Evolutionary conservation across 1,140 invertebrate genomes (phyloP).

Genomic region (Aplysia californica): DNA sequence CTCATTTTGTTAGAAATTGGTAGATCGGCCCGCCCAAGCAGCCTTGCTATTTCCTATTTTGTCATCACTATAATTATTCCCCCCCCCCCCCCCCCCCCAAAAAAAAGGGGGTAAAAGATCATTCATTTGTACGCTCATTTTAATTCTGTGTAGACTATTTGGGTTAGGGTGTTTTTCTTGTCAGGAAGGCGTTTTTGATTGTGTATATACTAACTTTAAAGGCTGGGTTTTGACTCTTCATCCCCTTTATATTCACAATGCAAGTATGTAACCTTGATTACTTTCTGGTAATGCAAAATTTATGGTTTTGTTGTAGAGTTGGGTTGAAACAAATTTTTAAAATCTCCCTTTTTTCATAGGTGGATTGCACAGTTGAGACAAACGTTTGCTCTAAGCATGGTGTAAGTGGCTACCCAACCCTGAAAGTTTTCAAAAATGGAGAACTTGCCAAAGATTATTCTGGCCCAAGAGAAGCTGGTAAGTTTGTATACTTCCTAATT

Average conservation of each 20-base stretch:
- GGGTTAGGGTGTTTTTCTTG: not conserved
- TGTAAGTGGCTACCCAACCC: slow-evolving; percentile 95
- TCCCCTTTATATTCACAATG: not conserved
- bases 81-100: too few relatives aligned
- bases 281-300: not conserved
- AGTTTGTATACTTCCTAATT: slow-evolving; percentile 38
- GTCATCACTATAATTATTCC: not conserved
- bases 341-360: slow-evolving; percentile 63
- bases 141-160: too few relatives aligned
- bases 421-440: slow-evolving; percentile 95
- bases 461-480: slow-evolving; percentile 92
- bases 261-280: too few relatives aligned
- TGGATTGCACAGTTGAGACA: slow-evolving; percentile 91
- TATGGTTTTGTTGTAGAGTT: not conserved
- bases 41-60: not conserved
- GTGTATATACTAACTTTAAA: not conserved
- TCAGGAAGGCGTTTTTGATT: not conserved
- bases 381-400: slow-evolving; percentile 89
- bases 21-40: not conserved
- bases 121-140: too few relatives aligned
- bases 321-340: not conserved
- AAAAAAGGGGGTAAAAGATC: too few relatives aligned
- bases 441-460: slow-evolving; percentile 93
- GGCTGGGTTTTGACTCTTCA: not conserved
- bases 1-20: not conserved